A percentile compares a stretch with the other conserved stretches of the same genome.
These are phyloP conservation scores for Scaptomyza flava DNA, from an alignment of 2,888 invertebrate species.

Conservation along the genomic window DNA sequence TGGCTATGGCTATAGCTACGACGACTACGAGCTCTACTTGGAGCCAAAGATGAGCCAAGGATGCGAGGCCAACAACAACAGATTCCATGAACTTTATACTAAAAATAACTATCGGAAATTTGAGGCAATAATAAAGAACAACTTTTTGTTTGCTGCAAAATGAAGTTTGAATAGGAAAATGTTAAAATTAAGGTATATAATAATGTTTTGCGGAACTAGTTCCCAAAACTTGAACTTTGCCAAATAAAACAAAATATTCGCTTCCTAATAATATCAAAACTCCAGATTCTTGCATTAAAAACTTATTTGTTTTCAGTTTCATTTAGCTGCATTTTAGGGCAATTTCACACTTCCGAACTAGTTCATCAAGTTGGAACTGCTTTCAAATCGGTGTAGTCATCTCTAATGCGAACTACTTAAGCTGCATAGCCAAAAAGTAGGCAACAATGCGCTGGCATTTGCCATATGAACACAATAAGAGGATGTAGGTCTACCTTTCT, in stretches of 20 bases:
- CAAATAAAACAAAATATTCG: too few relatives aligned
- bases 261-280: too few relatives aligned
- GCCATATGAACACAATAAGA: slow-evolving; percentile 51
- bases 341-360: background rate
- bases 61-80: slow-evolving; percentile 10
- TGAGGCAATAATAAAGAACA: background rate
- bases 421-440: slow-evolving; percentile 52
- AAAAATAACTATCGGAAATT: background rate
- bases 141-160: slow-evolving; percentile 5
- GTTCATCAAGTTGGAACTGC: slow-evolving; percentile 2
- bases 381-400: slow-evolving; percentile 1
- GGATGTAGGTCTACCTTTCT: too few relatives aligned
- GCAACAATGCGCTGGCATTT: slow-evolving; percentile 51
- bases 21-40: slow-evolving; percentile 2
- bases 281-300: too few relatives aligned
- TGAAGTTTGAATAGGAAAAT: background rate
- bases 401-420: slow-evolving; percentile 29
- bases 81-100: slow-evolving; percentile 7
- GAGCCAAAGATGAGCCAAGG: slow-evolving; percentile 6
- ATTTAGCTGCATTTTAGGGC: background rate
- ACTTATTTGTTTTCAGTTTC: too few relatives aligned
- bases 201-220: background rate
- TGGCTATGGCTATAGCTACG: slow-evolving; percentile 12
- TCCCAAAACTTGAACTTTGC: too few relatives aligned
- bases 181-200: background rate